Evolutionary conservation across 2,888 invertebrate genomes (phyloP), one percentile per base, ranked within the genome.

Genomic region (Nephrocerus scutellatus): DNA sequence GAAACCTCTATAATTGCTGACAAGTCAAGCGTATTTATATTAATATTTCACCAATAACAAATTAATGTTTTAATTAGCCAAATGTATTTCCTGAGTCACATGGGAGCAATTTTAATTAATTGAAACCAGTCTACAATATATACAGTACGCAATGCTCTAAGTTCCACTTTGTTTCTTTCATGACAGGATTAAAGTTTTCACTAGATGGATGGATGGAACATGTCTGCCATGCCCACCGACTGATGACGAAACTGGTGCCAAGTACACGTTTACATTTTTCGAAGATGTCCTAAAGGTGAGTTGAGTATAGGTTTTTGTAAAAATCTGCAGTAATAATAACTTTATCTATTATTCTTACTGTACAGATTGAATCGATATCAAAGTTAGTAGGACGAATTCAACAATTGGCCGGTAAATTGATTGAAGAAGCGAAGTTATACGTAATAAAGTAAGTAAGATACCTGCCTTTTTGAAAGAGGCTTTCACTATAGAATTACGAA

Each of bases 181-280:
- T 30, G 52, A 21, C 55, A 83, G 83, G 43, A 62, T 88, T 6
- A 84, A 82, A 52, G 65, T 73, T 1, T 86, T 92, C 57, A 77
- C 83, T 0, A 79, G 92, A 7, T 93, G 92, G 92, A 84, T 87
- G 83, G 73, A 79, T 52, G 80, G 80, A 9, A 84, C 84, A 1
- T 92, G 91, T 55, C 58, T 86, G 1, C 75, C 79, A 24, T 84
- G 85, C 43, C 73, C 77, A 2, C 50, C 54, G 0, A 45, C 57
- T 10, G 59, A 60, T 5, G 74, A 75, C 3, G 73, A 75, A 5
- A 29, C 38, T 5, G 54, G 52, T 13, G 43, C 47, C 30, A 23
- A 80, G 73, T 52, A 78, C 50, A 71, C 75, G 2, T 86, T 83
- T 62, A 84, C 82, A 0, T 91, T 80, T 67, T 87, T 82, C 55